Base-by-base conservation (phyloP, 2,888 invertebrate genomes). In the Drosophila anceps region DNA sequence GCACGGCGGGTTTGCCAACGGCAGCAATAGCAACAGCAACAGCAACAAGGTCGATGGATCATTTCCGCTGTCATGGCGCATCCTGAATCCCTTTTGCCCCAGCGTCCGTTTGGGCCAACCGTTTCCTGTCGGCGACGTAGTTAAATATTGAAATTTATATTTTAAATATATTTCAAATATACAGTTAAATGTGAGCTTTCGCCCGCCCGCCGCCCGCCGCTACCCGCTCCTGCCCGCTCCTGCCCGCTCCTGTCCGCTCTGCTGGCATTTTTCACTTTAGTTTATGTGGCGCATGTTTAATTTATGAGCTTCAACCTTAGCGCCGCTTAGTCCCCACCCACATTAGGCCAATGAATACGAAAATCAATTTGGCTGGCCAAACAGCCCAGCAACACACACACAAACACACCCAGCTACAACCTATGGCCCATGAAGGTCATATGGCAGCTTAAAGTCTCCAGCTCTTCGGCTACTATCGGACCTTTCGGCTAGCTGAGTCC, bases 121-220 rank as follows among this genome's bases (percentile, higher is more conserved):
- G 89, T 89, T 85, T 85, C 89, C 84, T 89, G 89, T 88, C 84
- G 87, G 65, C 87, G 84, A 67, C 79, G 84, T 77, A 88, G 84
- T 87, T 87, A 87, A 87, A 86, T 87, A 87, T 87, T 85, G 88
- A 85, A 85, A 86, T 86, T 87, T 86, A 86, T 86, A 87, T 87
- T 87, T 87, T 77, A 85, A 86, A 87, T 84, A 87, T 84, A 85
- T 87, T 86, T 85, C 81, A 85, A 84, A 86, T 81, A 81, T 70
- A 84, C 83, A 82, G 80, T 84, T 85, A 84, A 86, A 82, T 76
- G 85, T 74, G 76, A 48, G 76, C 55, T 59, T 57, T 2, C 8
- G 0, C 12, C 31, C 2, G 15, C 68, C 46, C 69, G 43, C 69
- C 55, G 46, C 57, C 20, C 18, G 10, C 10, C 69, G 8, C 44